Evolutionary conservation across 2,797 vertebrate genomes (phyloP).

Genomic region (Protonibea diacanthus): DNA sequence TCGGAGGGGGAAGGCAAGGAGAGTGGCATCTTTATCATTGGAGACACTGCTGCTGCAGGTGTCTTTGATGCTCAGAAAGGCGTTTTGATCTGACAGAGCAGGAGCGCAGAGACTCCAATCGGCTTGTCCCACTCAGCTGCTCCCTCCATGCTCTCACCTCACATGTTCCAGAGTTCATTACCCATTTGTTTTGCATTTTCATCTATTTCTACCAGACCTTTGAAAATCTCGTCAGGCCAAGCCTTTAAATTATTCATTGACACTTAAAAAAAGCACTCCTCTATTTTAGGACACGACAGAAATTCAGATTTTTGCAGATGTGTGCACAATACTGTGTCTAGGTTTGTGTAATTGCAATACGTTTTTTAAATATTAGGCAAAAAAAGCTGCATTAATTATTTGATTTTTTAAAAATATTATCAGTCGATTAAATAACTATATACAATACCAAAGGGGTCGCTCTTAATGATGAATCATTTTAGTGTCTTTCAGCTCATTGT

Average conservation of each 20-base stretch:
- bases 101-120: slow-evolving; percentile 69
- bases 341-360: slow-evolving; percentile 12
- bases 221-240: slow-evolving; percentile 58
- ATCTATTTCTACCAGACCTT: slow-evolving; percentile 62
- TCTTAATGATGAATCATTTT: neutral
- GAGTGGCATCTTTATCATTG: slow-evolving; percentile 78
- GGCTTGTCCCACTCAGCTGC: slow-evolving; percentile 65
- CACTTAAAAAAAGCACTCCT: slow-evolving; percentile 33
- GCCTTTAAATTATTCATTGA: slow-evolving; percentile 66
- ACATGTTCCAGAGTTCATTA: slow-evolving; percentile 73
- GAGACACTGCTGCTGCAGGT: slow-evolving; percentile 76
- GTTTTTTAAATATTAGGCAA: slow-evolving; percentile 16
- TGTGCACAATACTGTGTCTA: slow-evolving; percentile 37
- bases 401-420: neutral
- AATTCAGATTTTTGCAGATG: slow-evolving; percentile 46
- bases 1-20: slow-evolving; percentile 68
- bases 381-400: neutral
- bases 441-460: neutral
- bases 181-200: slow-evolving; percentile 69
- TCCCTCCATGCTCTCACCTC: slow-evolving; percentile 34
- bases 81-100: slow-evolving; percentile 81
- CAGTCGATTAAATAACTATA: neutral
- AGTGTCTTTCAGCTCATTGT: neutral
- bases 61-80: slow-evolving; percentile 77
- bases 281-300: slow-evolving; percentile 50